Base-by-base conservation (phyloP, 2,113 vertebrate genomes). In the Xenopus laevis region DNA sequence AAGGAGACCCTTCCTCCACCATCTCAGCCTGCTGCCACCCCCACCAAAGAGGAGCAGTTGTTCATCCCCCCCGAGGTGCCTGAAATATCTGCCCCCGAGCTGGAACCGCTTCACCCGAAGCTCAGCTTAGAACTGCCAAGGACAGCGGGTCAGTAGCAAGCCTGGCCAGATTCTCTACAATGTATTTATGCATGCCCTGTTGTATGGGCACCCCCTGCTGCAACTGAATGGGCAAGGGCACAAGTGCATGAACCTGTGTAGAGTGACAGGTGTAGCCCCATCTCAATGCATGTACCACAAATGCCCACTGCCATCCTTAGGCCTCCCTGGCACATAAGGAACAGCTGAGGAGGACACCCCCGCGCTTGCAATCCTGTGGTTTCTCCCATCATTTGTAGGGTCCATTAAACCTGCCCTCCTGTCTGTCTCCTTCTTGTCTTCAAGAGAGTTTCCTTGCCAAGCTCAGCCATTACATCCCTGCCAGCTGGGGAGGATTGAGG, bases 361-460 rank as follows among this genome's bases (percentile, higher is more conserved):
- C 23, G 23, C 23, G 4, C 23, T 2, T 27, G 23, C 23, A 27
- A 27, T 27, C 4, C 23, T 27, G 23, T 27, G 46, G 46, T 47
- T 47, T 47, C 46, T 47, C 1, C 46, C 46, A 13, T 47, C 10
- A 27, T 27, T 27, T 27, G 23, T 27, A 13, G 9, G 9, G 46
- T 47, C 65, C 13, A n/a, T 13, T 66, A 59, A 66, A 40, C 10
- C 58, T 52, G 13, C 52, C 73, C 65, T 65, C 59, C 23, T 68
- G 10, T 75, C 57, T 75, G 23, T 65, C 23, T 74, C 52, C 52
- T 53, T 67, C 73, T 68, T 68, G 65, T 75, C 45, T 66, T 65
- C 52, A 71, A 78, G 75, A 57, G 21, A 20, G 52, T 65, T 78
- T 23, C 64, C 58, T 59, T 57, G 12, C 20, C 61, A 71, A 10